Evolutionary conservation across 1,140 invertebrate species (phyloP).

Genomic region (Ceratitis capitata): DNA sequence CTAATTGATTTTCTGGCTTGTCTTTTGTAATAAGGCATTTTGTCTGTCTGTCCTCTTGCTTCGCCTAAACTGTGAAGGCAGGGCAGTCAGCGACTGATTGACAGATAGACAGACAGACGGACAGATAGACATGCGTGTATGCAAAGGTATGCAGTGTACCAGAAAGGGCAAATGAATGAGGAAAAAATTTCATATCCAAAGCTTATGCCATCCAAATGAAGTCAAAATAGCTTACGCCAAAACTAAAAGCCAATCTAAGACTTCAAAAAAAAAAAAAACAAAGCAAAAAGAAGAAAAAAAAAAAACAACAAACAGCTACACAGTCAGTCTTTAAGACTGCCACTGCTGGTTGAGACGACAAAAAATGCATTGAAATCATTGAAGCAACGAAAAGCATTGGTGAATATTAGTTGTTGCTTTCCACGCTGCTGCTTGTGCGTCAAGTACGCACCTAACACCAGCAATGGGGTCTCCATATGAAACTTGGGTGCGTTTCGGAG

Average conservation of each 20-base stretch:
- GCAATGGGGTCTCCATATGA: neutral
- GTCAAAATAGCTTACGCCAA: neutral
- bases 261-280: neutral
- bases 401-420: neutral
- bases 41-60: neutral
- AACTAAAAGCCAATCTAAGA: slow-evolving; percentile 27
- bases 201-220: slow-evolving; percentile 12
- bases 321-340: neutral
- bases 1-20: neutral
- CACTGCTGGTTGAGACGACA: neutral
- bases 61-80: neutral
- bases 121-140: too few species aligned
- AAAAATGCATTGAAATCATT: slow-evolving; percentile 1
- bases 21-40: neutral
- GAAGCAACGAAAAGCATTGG: neutral
- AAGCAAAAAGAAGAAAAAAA: neutral
- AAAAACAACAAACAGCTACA: neutral
- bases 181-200: neutral
- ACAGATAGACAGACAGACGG: neutral
- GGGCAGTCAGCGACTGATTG: neutral
- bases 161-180: neutral
- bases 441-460: neutral
- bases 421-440: neutral
- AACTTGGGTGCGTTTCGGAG: slow-evolving; percentile 23
- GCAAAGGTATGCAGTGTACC: slow-evolving; percentile 29